These are phyloP conservation scores for Drosophila engyochracea DNA, from an alignment of 2,888 invertebrate species.

Conservation along the genomic window DNA sequence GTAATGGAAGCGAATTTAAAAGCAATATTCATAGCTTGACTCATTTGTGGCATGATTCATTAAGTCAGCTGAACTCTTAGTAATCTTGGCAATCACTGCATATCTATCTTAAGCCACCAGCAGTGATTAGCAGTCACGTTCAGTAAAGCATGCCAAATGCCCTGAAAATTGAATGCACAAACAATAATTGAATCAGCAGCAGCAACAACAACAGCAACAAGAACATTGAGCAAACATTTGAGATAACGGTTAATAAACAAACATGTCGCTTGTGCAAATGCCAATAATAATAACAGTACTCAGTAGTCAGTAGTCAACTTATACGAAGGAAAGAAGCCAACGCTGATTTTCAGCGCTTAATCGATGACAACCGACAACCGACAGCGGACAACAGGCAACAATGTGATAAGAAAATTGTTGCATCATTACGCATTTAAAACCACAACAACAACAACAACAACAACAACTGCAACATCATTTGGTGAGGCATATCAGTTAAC, in stretches of 20 bases:
- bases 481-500: slow-evolving; percentile 57
- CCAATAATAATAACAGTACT: slow-evolving; percentile 43
- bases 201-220: slow-evolving; percentile 20
- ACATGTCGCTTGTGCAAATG: slow-evolving; percentile 41
- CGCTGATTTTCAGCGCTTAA: slow-evolving; percentile 35
- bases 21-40: background rate
- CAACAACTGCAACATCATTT: slow-evolving; percentile 15
- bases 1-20: background rate
- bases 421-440: slow-evolving; percentile 72
- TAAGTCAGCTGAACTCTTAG: background rate
- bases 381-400: slow-evolving; percentile 28
- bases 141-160: slow-evolving; percentile 11
- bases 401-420: slow-evolving; percentile 79
- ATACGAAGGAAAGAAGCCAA: background rate
- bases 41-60: slow-evolving; percentile 4
- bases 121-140: slow-evolving; percentile 14
- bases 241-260: slow-evolving; percentile 56
- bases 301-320: background rate
- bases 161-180: slow-evolving; percentile 47
- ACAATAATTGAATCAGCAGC: slow-evolving; percentile 41
- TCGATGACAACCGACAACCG: slow-evolving; percentile 41
- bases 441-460: slow-evolving; percentile 12
- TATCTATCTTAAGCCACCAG: background rate
- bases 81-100: background rate
- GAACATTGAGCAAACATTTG: slow-evolving; percentile 34